A percentile compares a stretch with the other conserved stretches of the same genome.
These are phyloP conservation scores for Knipowitschia caucasica DNA, from an alignment of 2,797 vertebrate species.

Conservation along the genomic window DNA sequence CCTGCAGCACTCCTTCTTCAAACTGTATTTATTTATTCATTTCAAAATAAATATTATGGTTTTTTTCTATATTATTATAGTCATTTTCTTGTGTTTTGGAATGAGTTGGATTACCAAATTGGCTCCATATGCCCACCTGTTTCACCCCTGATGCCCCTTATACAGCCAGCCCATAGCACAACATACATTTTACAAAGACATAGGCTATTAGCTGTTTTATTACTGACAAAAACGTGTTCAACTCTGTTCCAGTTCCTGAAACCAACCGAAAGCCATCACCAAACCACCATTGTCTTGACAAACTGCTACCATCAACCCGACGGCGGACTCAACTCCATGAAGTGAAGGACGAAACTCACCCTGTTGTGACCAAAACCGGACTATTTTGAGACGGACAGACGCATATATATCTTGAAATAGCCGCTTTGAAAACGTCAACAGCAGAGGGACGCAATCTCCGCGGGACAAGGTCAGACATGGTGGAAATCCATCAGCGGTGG, in stretches of 20 bases:
- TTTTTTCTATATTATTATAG: no score
- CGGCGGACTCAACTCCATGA: conserved; percentile 15
- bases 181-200: background rate
- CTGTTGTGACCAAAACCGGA: conserved; percentile 35
- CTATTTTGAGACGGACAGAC: conserved; percentile 3
- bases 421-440: conserved; percentile 3
- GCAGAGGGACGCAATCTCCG: conserved; percentile 9
- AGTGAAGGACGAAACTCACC: conserved; percentile 27
- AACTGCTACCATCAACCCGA: conserved; percentile 36
- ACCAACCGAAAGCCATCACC: conserved; percentile 83
- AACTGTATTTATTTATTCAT: no score
- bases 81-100: no score
- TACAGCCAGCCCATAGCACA: no score
- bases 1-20: no score
- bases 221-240: background rate
- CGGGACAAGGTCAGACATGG: conserved; percentile 18
- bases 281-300: conserved; percentile 76
- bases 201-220: background rate
- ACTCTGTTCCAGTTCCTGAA: conserved; percentile 75
- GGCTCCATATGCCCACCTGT: no score
- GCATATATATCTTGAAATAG: background rate
- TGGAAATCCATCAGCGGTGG: conserved; percentile 27
- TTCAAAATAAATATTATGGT: no score
- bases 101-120: no score
- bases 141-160: no score